Conservation (phyloP, 2,888 invertebrate genomes). For the Gastrophysa polygoni region DNA sequence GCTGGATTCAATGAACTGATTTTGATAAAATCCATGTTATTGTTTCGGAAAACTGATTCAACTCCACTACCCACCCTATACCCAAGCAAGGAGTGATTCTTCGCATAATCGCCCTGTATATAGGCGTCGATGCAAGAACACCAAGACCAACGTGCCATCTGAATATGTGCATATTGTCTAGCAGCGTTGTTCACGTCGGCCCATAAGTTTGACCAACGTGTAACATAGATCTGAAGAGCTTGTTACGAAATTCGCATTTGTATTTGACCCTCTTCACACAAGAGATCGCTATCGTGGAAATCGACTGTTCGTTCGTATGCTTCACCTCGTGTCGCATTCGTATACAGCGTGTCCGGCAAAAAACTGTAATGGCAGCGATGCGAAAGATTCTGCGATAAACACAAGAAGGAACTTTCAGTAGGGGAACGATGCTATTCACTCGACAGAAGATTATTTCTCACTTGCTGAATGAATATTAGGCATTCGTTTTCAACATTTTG, state of each 20-base stretch:
- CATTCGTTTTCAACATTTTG: too few species aligned
- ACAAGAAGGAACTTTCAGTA: too few species aligned
- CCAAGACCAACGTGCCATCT: conserved; percentile 26
- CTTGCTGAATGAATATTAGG: too few species aligned
- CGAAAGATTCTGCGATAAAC: too few species aligned
- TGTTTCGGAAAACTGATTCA: too few species aligned
- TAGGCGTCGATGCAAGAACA: conserved; percentile 16
- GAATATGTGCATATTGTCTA: conserved; percentile 56
- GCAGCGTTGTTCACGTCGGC: conserved; percentile 51
- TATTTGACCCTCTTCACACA: conserved; percentile 51
- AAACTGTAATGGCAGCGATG: neutral
- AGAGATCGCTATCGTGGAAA: conserved; percentile 38
- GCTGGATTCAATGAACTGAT: too few species aligned
- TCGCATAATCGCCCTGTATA: neutral
- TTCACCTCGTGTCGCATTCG: neutral
- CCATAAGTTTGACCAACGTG: conserved; percentile 56
- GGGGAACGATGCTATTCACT: too few species aligned
- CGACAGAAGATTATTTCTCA: too few species aligned
- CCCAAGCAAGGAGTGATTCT: too few species aligned
- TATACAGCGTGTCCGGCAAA: neutral
- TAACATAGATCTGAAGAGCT: conserved; percentile 55
- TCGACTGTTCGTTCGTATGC: neutral
- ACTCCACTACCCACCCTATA: too few species aligned
- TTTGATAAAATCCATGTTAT: too few species aligned
- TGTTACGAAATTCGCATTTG: conserved; percentile 54